phyloP scores from a whole-genome alignment of 2,888 invertebrate species.

The Melinopterus prodromus region DNA sequence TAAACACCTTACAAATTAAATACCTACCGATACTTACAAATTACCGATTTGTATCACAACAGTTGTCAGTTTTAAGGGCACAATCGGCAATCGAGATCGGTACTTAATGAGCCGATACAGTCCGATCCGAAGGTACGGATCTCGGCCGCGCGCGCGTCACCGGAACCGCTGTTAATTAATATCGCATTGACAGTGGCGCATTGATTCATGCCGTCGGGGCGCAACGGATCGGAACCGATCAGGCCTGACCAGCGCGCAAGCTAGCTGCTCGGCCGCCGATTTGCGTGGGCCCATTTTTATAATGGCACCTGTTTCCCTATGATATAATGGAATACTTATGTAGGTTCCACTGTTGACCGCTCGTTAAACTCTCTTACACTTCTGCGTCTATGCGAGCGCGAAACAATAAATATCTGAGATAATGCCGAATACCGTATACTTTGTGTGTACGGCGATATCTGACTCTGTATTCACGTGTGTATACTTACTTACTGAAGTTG shows the following conservation, averaged over 20 bases:
- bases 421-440: conserved; percentile 52
- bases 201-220: neutral
- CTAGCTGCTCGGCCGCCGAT: conserved; percentile 9
- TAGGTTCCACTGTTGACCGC: conserved; percentile 54
- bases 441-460: conserved; percentile 36
- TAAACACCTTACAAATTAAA: too few relatives aligned
- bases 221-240: neutral
- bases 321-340: conserved; percentile 59
- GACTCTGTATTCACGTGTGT: neutral
- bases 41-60: too few relatives aligned
- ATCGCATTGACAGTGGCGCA: neutral
- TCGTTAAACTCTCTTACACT: conserved; percentile 55
- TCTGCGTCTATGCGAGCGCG: conserved; percentile 16
- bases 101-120: too few relatives aligned
- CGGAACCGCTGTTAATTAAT: neutral
- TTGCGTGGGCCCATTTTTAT: conserved; percentile 58
- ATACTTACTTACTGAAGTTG: neutral
- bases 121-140: too few relatives aligned
- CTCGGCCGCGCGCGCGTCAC: too few relatives aligned
- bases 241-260: neutral
- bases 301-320: conserved; percentile 58
- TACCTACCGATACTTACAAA: too few relatives aligned
- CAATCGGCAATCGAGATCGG: too few relatives aligned
- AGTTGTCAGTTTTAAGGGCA: too few relatives aligned
- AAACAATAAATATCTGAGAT: conserved; percentile 56